Base-by-base conservation (phyloP, 2,797 vertebrate genomes). In the Erethizon dorsatum region DNA sequence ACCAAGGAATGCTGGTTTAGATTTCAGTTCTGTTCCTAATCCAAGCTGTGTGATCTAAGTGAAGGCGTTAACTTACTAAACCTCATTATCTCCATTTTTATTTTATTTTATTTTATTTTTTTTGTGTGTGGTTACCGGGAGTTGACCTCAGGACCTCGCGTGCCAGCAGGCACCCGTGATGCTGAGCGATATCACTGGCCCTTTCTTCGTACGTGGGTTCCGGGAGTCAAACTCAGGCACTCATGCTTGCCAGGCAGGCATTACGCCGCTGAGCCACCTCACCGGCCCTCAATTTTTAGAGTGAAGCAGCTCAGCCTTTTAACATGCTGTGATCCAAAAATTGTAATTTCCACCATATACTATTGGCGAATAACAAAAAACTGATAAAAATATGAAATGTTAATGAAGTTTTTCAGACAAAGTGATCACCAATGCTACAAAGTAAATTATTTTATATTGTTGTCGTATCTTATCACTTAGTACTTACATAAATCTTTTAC, bases 381-480 rank as follows among this genome's bases (percentile, higher is more conserved):
- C 80, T 75, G 17, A 77, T 83, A 69, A 92, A 85, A 94, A 18
- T 28, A 8, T 87, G 50, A 83, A 87, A 24, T 85, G 3, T 78
- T 71, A 82, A 2, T 89, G 17, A 78, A 88, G 17, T 56, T 96
- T 78, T 91, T 82, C 13, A 77, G 80, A 5, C 41, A 57, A 88
- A 93, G 75, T 88, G 20, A 90, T 79, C 71, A 69, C 37, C 45
- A 75, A 41, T 79, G 7, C 7, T 26, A 57, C 88, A 14, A 92
- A 83, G 45, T 79, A 82, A 95, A 54, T 87, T 83, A 83, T 80
- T 80, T 92, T 90, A 86, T 86, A 67, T 71, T 26, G 59, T 82
- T 94, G 45, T 26, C 15, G 92, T 94, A 2, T 83, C 1, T 88
- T 91, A n/a, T 15, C 31, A 69, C n/a, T 63, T 73, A 80, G 31